Evolutionary conservation across 2,888 invertebrate species (phyloP).

Genomic region (Dicyrtoma fusca): DNA sequence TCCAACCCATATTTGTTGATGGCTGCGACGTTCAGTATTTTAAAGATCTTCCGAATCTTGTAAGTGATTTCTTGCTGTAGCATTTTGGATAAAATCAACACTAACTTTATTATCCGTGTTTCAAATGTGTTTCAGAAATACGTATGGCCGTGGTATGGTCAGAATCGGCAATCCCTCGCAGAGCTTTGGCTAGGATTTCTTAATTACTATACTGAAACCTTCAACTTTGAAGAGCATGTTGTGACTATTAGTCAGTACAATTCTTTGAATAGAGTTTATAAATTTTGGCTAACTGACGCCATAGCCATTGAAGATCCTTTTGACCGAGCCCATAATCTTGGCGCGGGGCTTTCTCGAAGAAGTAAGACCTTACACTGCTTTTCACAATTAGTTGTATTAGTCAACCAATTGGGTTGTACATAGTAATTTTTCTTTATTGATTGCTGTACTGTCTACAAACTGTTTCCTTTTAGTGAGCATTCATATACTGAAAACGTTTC

Average conservation of each 20-base stretch:
- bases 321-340: conserved; percentile 66
- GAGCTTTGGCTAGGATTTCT: conserved; percentile 65
- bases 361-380: conserved; percentile 63
- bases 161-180: conserved; percentile 61
- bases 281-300: conserved; percentile 64
- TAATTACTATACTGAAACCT: conserved; percentile 64
- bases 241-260: conserved; percentile 62
- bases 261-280: conserved; percentile 63
- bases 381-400: background rate
- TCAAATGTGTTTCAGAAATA: conserved; percentile 11
- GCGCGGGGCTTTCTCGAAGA: conserved; percentile 63
- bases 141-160: conserved; percentile 61
- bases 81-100: no score
- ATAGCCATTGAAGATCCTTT: conserved; percentile 69
- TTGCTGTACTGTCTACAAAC: background rate
- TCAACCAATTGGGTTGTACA: background rate
- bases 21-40: conserved; percentile 66
- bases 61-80: conserved; percentile 51
- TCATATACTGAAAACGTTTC: conserved; percentile 50
- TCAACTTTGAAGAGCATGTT: conserved; percentile 63
- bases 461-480: conserved; percentile 49
- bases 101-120: no score
- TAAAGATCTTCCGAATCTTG: conserved; percentile 60
- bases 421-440: background rate
- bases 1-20: conserved; percentile 61